These are phyloP conservation scores for Podarcis lilfordi DNA, from an alignment of 2,797 vertebrate genomes.

Conservation along the genomic window DNA sequence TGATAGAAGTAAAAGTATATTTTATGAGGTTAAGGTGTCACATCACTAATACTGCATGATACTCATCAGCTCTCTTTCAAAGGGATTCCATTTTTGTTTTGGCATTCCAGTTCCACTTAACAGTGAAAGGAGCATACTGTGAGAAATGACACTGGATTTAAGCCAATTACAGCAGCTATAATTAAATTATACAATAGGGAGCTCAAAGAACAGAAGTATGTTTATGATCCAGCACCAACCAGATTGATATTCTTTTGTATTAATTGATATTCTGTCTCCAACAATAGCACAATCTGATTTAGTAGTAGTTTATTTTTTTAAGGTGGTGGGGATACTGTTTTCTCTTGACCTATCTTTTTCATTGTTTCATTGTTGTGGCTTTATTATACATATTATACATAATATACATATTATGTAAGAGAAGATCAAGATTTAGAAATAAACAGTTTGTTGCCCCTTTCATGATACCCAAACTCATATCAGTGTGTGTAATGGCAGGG, in stretches of 20 bases:
- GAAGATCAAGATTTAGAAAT: not conserved
- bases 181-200: constrained; percentile 73
- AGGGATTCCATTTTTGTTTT: constrained; percentile 40
- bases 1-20: not conserved
- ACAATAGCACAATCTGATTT: not conserved
- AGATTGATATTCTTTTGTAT: constrained; percentile 67
- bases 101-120: constrained; percentile 42
- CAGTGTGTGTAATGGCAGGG: not conserved
- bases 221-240: constrained; percentile 72
- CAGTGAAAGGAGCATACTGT: constrained; percentile 42
- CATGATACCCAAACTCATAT: no score
- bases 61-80: constrained; percentile 4
- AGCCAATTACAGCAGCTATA: constrained; percentile 64
- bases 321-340: not conserved
- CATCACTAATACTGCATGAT: not conserved
- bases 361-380: not conserved
- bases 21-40: not conserved
- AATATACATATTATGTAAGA: not conserved
- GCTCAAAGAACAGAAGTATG: constrained; percentile 70
- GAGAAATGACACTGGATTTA: constrained; percentile 36
- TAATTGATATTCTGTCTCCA: constrained; percentile 24
- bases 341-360: not conserved
- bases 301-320: not conserved
- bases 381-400: not conserved
- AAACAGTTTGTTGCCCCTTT: no score